Base-by-base conservation (phyloP, 2,888 invertebrate species). In the Carterocephalus palaemon region DNA sequence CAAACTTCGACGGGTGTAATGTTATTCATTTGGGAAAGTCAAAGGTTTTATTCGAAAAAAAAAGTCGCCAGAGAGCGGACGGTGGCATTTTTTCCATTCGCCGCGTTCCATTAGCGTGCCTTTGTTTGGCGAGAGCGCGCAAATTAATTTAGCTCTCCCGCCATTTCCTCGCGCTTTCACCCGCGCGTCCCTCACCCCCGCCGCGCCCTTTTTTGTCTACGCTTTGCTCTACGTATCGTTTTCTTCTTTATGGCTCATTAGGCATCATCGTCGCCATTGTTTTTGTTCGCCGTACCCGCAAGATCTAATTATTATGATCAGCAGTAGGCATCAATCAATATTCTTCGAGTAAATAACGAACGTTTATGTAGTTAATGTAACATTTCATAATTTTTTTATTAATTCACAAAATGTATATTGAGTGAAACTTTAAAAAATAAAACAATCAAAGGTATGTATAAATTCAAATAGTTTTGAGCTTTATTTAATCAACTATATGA, bases 241-340 rank as follows among this genome's bases (percentile, higher is more conserved):
- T 86, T 85, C 85, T 86, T 85, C 85, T 86, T 85, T 85, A 85
- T 86, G 86, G 84, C 86, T 86, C 86, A 86, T 86, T 86, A 86
- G 80, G 77, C 77, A 82, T 74, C 80, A 77, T 79, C 82, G 85
- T 81, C 80, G 77, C 85, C 81, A 81, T 85, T 86, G 86, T 86
- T 82, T 82, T 81, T 62, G 76, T 75, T 75, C 75, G 75, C 73
- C 73, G 72, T 75, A 75, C 75, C 73, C 75, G 64, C 75, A 67
- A 70, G 67, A 80, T 80, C 78, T 82, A 83, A 85, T 84, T 83
- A 83, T 80, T 75, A 73, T 67, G 70, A 80, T 80, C 76, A 75
- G 77, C 75, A 68, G 75, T 70, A 56, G 52, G 57, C 52, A 41
- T 48, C 36, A 42, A 23, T 23, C 40, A 17, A 51, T 33, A 26